phyloP scores from a whole-genome alignment of 2,113 vertebrate genomes.

The Protobothrops mucrosquamatus region DNA sequence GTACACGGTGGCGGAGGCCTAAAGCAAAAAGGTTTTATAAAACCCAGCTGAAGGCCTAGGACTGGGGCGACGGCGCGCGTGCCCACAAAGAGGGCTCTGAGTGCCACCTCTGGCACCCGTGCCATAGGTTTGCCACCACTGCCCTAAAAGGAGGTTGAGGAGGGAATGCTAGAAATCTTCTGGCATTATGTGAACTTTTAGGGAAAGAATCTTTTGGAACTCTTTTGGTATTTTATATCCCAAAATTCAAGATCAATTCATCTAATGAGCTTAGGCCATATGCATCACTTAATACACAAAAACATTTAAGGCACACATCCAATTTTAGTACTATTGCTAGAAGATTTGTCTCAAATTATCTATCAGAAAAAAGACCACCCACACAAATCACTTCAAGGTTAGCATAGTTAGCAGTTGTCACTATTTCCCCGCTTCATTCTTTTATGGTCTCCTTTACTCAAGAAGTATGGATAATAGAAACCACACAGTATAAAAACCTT shows the following conservation, averaged over 20 bases:
- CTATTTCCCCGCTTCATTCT: neutral
- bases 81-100: too few species aligned
- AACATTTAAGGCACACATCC: neutral
- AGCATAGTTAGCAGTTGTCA: neutral
- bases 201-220: neutral
- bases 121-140: too few species aligned
- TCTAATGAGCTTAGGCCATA: neutral
- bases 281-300: neutral
- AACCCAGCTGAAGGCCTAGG: too few species aligned
- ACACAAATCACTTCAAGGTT: neutral
- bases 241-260: neutral
- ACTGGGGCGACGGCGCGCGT: too few species aligned
- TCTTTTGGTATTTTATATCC: neutral
- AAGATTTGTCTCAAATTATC: neutral
- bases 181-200: neutral
- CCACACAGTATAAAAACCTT: neutral
- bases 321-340: neutral
- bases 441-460: neutral
- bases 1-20: too few species aligned
- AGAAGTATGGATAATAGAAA: neutral
- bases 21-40: too few species aligned
- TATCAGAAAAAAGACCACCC: neutral
- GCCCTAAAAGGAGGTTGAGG: neutral
- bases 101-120: too few species aligned
- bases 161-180: neutral